A percentile compares a stretch with the other conserved stretches of the same genome.
Conservation (phyloP, 2,797 vertebrate genomes). For the Argya squamiceps region DNA sequence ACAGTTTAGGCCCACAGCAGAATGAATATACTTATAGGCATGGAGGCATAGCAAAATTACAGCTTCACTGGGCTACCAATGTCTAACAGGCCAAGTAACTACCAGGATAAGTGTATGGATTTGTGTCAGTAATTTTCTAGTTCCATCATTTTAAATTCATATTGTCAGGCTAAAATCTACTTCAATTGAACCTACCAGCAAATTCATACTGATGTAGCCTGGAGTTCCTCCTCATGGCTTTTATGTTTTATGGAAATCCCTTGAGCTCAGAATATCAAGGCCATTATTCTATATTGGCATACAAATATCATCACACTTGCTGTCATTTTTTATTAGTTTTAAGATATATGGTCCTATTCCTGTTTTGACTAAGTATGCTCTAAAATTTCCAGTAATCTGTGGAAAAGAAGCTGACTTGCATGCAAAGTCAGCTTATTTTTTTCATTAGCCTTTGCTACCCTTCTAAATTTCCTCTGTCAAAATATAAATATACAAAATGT, state of each 20-base stretch:
- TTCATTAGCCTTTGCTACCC: neutral
- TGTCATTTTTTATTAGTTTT: slow-evolving; percentile 4
- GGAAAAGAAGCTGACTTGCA: neutral
- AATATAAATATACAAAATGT: neutral
- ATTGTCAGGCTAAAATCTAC: neutral
- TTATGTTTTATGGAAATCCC: neutral
- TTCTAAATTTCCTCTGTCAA: neutral
- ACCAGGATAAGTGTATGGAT: neutral
- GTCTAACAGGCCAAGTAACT: neutral
- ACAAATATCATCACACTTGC: slow-evolving; percentile 6
- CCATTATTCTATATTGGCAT: neutral
- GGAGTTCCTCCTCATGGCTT: neutral
- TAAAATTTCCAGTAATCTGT: neutral
- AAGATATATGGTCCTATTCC: neutral
- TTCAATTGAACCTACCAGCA: neutral
- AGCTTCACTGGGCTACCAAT: neutral
- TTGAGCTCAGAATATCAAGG: neutral
- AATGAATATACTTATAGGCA: neutral
- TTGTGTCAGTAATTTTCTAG: neutral
- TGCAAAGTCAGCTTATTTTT: neutral
- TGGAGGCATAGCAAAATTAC: neutral
- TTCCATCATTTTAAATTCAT: neutral
- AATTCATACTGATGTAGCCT: neutral
- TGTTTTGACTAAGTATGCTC: neutral
- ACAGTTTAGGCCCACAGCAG: neutral